A percentile compares a stretch with the other conserved stretches of the same genome.
Conservation (phyloP, 2,888 invertebrate genomes). For the Oligia strigilis region DNA sequence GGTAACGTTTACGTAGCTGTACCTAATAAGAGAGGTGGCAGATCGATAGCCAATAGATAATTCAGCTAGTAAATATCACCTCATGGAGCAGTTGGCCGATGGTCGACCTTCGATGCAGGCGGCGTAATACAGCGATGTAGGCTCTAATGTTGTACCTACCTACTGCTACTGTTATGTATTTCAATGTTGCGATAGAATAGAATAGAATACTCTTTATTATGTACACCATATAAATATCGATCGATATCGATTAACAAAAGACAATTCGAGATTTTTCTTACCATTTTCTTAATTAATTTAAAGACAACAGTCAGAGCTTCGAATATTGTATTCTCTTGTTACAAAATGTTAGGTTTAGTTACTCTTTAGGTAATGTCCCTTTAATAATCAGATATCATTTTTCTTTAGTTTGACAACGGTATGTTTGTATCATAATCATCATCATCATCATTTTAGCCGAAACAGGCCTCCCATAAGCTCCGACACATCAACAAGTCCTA, state of each 20-base stretch:
- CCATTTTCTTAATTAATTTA: not conserved
- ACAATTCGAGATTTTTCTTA: not conserved
- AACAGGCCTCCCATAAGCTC: not conserved
- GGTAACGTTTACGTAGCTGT: not conserved
- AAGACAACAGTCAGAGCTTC: not conserved
- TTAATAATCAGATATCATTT: not conserved
- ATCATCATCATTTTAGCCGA: not conserved
- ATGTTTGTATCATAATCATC: not conserved
- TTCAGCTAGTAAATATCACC: too few relatives aligned
- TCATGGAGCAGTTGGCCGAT: not conserved
- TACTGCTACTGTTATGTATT: not conserved
- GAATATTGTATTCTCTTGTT: not conserved
- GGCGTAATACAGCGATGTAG: not conserved
- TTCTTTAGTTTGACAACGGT: not conserved
- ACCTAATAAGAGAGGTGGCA: not conserved
- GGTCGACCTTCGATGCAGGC: slow-evolving; percentile 19
- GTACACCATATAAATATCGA: too few relatives aligned
- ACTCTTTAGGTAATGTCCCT: not conserved
- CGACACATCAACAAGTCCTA: too few relatives aligned
- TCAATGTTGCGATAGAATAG: not conserved
- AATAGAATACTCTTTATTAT: too few relatives aligned
- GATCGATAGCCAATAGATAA: slow-evolving; percentile 30
- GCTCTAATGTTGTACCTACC: not conserved
- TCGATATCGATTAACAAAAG: not conserved
- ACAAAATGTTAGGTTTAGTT: not conserved